These are phyloP conservation scores for Oncorhynchus clarkii DNA, from an alignment of 2,113 vertebrate genomes.

Conservation along the genomic window DNA sequence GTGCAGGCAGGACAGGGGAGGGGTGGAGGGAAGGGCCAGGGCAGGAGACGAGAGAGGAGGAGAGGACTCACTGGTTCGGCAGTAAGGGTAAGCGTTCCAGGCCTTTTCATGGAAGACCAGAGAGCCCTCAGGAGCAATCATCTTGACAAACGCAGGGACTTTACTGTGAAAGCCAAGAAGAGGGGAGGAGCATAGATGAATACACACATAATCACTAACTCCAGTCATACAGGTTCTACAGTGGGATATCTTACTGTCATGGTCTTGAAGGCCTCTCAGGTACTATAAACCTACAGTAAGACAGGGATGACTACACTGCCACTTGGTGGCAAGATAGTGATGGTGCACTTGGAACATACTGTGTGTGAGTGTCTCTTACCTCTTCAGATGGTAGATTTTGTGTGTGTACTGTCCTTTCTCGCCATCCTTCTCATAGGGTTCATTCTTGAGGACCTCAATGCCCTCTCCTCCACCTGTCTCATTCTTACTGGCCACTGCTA, in stretches of 20 bases:
- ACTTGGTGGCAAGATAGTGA: constrained; percentile 37
- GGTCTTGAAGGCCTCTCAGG: not conserved
- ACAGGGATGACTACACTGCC: constrained; percentile 53
- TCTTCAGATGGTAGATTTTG: constrained; percentile 91
- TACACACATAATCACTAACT: constrained; percentile 7
- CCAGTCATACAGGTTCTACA: not conserved
- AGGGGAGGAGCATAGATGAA: not conserved
- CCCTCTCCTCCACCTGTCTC: constrained; percentile 95
- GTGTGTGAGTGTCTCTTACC: constrained; percentile 64
- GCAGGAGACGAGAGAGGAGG: not conserved
- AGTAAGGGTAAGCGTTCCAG: constrained; percentile 95
- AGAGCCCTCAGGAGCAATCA: constrained; percentile 87
- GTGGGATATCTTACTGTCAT: not conserved
- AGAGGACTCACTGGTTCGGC: constrained; percentile 86
- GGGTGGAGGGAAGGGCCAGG: not conserved
- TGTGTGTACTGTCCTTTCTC: constrained; percentile 93
- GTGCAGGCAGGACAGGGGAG: not conserved
- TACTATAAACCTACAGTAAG: not conserved
- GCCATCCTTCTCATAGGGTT: constrained; percentile 89
- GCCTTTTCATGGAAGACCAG: constrained; percentile 92
- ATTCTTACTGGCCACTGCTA: constrained; percentile 96
- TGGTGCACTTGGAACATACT: not conserved
- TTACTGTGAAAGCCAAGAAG: constrained; percentile 76
- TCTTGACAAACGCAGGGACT: constrained; percentile 85
- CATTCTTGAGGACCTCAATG: constrained; percentile 92